Evolutionary conservation across 2,113 vertebrate genomes (phyloP).

Genomic region (Cryptomyrus ogoouensis): DNA sequence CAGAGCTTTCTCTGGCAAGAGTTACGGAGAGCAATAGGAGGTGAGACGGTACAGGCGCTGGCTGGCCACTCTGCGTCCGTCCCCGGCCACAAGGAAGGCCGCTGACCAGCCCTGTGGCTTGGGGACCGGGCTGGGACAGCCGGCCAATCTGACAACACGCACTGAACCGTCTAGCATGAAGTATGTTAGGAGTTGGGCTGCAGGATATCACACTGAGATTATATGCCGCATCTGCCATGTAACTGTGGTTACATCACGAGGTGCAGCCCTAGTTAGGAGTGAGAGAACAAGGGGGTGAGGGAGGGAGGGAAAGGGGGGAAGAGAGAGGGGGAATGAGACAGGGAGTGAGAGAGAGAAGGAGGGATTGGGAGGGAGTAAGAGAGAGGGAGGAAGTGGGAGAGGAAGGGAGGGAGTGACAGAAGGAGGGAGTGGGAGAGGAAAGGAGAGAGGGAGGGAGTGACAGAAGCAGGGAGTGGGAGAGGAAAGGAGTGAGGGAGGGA

Average conservation of each 20-base stretch:
- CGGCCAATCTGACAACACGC: no score
- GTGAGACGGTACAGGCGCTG: neutral
- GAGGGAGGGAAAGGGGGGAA: neutral
- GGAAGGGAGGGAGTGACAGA: no score
- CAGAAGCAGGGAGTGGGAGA: neutral
- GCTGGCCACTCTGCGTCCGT: neutral
- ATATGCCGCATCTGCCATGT: neutral
- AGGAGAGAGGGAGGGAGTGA: no score
- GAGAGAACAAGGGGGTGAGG: neutral
- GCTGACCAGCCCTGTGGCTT: neutral
- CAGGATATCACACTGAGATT: neutral
- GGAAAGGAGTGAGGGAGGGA: neutral
- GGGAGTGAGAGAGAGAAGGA: neutral
- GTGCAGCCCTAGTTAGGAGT: neutral
- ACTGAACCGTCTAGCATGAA: neutral
- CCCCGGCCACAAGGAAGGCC: neutral
- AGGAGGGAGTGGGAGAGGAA: neutral
- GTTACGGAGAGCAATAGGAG: neutral
- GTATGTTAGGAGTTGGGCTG: neutral
- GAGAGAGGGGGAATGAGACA: neutral
- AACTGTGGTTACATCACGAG: neutral
- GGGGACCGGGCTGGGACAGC: no score
- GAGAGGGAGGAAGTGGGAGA: no score
- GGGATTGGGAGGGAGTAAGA: neutral
- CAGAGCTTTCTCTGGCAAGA: neutral